Conservation (phyloP, 2,888 invertebrate genomes). For the Beris chalybata region DNA sequence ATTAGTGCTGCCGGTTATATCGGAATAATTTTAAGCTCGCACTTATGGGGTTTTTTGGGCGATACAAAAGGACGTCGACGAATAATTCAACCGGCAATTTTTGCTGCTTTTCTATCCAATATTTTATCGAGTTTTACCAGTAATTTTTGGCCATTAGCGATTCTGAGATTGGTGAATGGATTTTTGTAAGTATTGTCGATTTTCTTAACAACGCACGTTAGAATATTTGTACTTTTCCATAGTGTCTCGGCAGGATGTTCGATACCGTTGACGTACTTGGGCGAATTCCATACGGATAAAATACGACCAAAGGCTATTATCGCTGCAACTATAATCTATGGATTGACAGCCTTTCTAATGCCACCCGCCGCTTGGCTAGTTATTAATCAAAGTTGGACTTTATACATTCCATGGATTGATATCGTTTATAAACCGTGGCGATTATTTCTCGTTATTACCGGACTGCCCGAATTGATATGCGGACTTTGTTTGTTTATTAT, state of each 20-base stretch:
- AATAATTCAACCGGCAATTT: slow-evolving; percentile 56
- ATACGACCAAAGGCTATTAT: slow-evolving; percentile 56
- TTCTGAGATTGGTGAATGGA: slow-evolving; percentile 59
- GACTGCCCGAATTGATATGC: slow-evolving; percentile 49
- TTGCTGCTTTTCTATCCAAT: slow-evolving; percentile 56
- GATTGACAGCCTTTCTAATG: slow-evolving; percentile 49
- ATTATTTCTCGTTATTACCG: slow-evolving; percentile 49
- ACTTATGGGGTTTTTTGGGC: slow-evolving; percentile 62
- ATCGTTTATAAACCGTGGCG: slow-evolving; percentile 52
- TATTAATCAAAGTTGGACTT: slow-evolving; percentile 49
- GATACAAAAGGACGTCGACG: slow-evolving; percentile 59
- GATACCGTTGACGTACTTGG: background rate
- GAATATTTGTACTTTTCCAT: too few relatives aligned
- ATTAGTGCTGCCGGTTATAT: slow-evolving; percentile 53
- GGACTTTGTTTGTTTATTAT: slow-evolving; percentile 47
- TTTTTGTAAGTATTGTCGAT: slow-evolving; percentile 56
- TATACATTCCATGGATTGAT: slow-evolving; percentile 45
- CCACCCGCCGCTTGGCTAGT: slow-evolving; percentile 51
- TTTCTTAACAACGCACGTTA: too few relatives aligned
- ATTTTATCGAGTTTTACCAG: slow-evolving; percentile 58
- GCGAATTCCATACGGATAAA: slow-evolving; percentile 59
- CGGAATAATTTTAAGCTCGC: slow-evolving; percentile 59
- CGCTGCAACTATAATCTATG: slow-evolving; percentile 51
- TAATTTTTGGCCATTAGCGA: slow-evolving; percentile 57
- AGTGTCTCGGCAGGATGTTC: background rate